Conservation (phyloP, 2,888 invertebrate species). For the Tryphoninae sp. region DNA sequence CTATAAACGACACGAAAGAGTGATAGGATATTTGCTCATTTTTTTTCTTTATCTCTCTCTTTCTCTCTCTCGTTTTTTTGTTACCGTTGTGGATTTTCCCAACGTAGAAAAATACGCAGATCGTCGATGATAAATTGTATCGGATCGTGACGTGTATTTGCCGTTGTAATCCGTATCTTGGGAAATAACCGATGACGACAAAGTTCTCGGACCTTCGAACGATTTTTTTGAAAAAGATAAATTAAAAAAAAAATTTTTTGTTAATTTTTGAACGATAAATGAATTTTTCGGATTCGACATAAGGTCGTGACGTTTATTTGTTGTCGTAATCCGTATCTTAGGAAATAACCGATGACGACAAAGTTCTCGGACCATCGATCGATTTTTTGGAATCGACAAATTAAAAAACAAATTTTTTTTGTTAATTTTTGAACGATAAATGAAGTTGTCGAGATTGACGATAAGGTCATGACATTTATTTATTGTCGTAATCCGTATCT, state of each 20-base stretch:
- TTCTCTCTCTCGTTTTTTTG: background rate
- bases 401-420: too few species aligned
- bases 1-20: slow-evolving; percentile 1
- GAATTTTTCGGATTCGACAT: too few species aligned
- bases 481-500: background rate
- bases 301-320: background rate
- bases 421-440: too few species aligned
- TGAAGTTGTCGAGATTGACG: too few species aligned
- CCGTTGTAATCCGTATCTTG: background rate
- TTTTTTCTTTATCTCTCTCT: background rate
- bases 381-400: too few species aligned
- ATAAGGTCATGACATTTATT: background rate
- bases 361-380: too few species aligned
- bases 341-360: background rate
- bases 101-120: slow-evolving; percentile 41
- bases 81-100: slow-evolving; percentile 22
- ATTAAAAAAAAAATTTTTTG: too few species aligned
- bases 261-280: too few species aligned
- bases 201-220: too few species aligned
- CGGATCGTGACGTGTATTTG: background rate
- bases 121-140: slow-evolving; percentile 45
- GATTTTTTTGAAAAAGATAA: too few species aligned
- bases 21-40: slow-evolving; percentile 5
- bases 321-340: background rate
- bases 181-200: background rate